Evolutionary conservation across 2,888 invertebrate genomes (phyloP).

Genomic region (Brachyptera risi): DNA sequence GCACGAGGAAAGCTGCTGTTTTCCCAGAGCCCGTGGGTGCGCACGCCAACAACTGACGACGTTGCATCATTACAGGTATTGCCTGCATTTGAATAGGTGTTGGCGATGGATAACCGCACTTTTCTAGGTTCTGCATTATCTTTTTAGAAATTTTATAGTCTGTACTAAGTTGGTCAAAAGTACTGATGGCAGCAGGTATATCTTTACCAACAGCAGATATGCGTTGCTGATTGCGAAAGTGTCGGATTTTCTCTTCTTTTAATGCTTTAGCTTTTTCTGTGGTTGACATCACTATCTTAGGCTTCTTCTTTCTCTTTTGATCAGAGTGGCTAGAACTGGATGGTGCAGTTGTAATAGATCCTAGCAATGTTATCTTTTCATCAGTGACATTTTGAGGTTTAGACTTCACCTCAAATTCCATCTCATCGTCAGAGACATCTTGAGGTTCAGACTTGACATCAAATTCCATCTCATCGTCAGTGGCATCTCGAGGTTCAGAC

Average conservation of each 20-base stretch:
- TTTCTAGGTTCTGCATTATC: conserved; percentile 64
- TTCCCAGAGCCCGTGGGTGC: conserved; percentile 98
- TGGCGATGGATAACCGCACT: conserved; percentile 69
- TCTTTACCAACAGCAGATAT: conserved; percentile 77
- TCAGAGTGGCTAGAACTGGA: conserved; percentile 42
- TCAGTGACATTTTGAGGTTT: conserved; percentile 37
- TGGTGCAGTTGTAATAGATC: conserved; percentile 47
- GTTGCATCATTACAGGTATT: conserved; percentile 80
- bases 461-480: conserved; percentile 34
- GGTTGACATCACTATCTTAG: conserved; percentile 40
- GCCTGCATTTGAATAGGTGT: conserved; percentile 93
- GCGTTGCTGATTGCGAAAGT: conserved; percentile 65
- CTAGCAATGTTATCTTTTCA: conserved; percentile 42
- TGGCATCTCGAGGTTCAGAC: conserved; percentile 16
- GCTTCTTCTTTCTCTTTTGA: conserved; percentile 42
- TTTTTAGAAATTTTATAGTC: conserved; percentile 54
- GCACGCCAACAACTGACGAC: conserved; percentile 82
- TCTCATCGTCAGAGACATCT: conserved; percentile 24
- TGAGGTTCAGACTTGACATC: conserved; percentile 39
- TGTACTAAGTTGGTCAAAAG: conserved; percentile 61
- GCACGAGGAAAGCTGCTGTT: conserved; percentile 90
- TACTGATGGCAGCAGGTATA: conserved; percentile 69
- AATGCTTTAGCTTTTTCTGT: conserved; percentile 47
- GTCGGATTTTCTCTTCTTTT: conserved; percentile 48
- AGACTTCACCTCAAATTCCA: conserved; percentile 39